These are phyloP conservation scores for Tanytarsus gracilentus DNA, from an alignment of 2,888 invertebrate species.

Conservation along the genomic window DNA sequence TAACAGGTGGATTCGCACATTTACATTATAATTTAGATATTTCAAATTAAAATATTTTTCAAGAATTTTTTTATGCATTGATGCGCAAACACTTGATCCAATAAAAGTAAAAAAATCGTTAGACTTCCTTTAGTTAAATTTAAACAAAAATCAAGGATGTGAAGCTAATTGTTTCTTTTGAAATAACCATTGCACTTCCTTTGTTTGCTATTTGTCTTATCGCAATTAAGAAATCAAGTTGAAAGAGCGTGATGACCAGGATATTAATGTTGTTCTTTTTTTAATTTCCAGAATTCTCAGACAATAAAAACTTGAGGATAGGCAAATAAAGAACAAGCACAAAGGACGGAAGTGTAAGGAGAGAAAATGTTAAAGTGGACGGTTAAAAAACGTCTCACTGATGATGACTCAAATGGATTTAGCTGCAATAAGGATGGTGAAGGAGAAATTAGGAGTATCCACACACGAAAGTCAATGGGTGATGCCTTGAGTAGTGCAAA, in stretches of 20 bases:
- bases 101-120: too few relatives aligned
- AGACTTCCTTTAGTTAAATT: too few relatives aligned
- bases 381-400: conserved; percentile 25
- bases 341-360: neutral
- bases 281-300: neutral
- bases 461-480: conserved; percentile 7
- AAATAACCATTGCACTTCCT: too few relatives aligned
- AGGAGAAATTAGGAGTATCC: neutral
- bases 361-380: conserved; percentile 26
- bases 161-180: too few relatives aligned
- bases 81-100: too few relatives aligned
- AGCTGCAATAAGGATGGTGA: neutral
- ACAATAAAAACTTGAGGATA: neutral
- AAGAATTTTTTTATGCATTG: too few relatives aligned
- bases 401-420: neutral
- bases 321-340: neutral
- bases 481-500: neutral
- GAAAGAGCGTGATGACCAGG: neutral
- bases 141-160: too few relatives aligned
- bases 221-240: neutral
- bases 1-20: too few relatives aligned
- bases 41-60: too few relatives aligned
- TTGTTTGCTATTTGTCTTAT: too few relatives aligned
- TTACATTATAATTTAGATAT: too few relatives aligned
- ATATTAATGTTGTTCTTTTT: conserved; percentile 1